These are phyloP conservation scores for Scomber colias DNA, from an alignment of 2,113 vertebrate species.

Conservation along the genomic window DNA sequence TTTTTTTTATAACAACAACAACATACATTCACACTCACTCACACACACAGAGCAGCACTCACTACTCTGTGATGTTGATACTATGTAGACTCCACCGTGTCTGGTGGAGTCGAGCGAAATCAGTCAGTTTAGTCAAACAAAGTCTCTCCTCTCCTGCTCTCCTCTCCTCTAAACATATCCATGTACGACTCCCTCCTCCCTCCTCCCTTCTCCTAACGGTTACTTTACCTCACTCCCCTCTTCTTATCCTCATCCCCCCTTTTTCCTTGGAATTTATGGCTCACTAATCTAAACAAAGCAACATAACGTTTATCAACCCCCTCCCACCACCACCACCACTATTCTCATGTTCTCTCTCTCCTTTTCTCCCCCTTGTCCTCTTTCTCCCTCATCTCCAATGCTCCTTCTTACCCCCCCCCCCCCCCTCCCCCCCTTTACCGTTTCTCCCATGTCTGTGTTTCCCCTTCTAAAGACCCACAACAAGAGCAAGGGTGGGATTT, in stretches of 20 bases:
- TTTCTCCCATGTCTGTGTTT: slow-evolving; percentile 54
- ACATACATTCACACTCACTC: slow-evolving; percentile 9
- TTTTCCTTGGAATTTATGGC: slow-evolving; percentile 76
- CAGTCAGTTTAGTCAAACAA: slow-evolving; percentile 56
- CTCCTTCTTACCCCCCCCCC: background rate
- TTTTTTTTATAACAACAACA: background rate
- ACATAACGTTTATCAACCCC: slow-evolving; percentile 70
- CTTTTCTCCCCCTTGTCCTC: background rate
- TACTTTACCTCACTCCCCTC: slow-evolving; percentile 39
- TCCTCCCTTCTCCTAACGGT: slow-evolving; percentile 21
- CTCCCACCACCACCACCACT: slow-evolving; percentile 33
- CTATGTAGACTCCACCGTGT: slow-evolving; percentile 62
- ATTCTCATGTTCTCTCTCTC: slow-evolving; percentile 37
- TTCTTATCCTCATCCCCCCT: slow-evolving; percentile 6
- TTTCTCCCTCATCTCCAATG: background rate
- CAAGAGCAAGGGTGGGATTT: slow-evolving; percentile 61
- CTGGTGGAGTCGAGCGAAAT: slow-evolving; percentile 56
- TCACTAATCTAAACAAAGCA: slow-evolving; percentile 75
- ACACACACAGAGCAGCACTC: slow-evolving; percentile 15
- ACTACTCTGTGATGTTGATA: slow-evolving; percentile 43
- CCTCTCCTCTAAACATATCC: slow-evolving; percentile 25
- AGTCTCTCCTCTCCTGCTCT: slow-evolving; percentile 11
- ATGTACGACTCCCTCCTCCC: slow-evolving; percentile 21
- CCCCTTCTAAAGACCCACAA: slow-evolving; percentile 40
- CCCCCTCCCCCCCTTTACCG: slow-evolving; percentile 14